These are phyloP conservation scores for Xylocampa areola DNA, from an alignment of 2,888 invertebrate species.

Conservation along the genomic window DNA sequence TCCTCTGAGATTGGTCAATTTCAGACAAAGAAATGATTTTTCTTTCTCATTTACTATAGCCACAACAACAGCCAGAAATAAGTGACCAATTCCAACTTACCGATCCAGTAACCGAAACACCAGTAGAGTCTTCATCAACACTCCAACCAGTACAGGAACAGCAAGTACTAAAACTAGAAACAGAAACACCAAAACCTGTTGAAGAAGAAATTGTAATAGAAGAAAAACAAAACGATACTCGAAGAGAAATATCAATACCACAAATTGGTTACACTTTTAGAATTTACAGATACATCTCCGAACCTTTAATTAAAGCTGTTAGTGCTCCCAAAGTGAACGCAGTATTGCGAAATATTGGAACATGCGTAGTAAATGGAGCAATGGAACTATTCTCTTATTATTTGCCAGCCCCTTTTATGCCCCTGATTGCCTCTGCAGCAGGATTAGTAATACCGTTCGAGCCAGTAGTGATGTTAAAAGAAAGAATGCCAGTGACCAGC, in stretches of 20 bases:
- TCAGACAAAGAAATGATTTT: too few relatives aligned
- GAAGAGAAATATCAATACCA: slow-evolving; percentile 14
- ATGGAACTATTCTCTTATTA: slow-evolving; percentile 81
- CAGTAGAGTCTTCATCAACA: not conserved
- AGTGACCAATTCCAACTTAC: slow-evolving; percentile 68
- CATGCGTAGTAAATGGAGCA: slow-evolving; percentile 81
- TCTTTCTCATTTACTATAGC: slow-evolving; percentile 57
- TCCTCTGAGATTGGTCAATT: too few relatives aligned
- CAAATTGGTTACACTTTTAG: slow-evolving; percentile 43
- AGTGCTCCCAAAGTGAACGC: slow-evolving; percentile 71
- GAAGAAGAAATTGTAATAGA: slow-evolving; percentile 3
- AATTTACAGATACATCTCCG: slow-evolving; percentile 65
- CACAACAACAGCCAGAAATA: slow-evolving; percentile 72
- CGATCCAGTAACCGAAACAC: slow-evolving; percentile 41
- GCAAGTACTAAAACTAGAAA: not conserved
- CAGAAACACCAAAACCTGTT: too few relatives aligned
- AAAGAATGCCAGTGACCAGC: slow-evolving; percentile 81
- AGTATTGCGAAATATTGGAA: slow-evolving; percentile 79
- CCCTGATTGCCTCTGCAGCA: slow-evolving; percentile 80
- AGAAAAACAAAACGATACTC: slow-evolving; percentile 11
- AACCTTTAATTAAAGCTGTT: slow-evolving; percentile 66
- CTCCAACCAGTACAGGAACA: not conserved
- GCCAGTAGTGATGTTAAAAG: slow-evolving; percentile 78
- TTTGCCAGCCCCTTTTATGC: slow-evolving; percentile 81
- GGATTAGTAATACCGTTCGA: slow-evolving; percentile 84